Percentiles rank a stretch among this genome's conserved stretches.
phyloP scores from a whole-genome alignment of 2,113 vertebrate species.

The Recurvirostra avosetta region DNA sequence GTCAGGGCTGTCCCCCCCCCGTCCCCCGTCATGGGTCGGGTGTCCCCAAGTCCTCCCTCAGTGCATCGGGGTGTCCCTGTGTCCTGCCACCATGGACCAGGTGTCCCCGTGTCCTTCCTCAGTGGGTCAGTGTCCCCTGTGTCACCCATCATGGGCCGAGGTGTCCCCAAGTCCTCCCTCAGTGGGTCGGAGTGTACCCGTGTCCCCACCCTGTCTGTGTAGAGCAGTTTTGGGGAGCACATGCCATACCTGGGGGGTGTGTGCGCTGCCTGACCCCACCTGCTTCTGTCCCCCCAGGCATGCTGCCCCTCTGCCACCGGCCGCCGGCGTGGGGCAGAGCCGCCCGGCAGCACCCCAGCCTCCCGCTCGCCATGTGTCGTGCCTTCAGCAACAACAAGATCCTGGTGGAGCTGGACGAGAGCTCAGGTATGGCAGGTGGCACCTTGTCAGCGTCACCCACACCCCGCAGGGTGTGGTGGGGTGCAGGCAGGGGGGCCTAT shows the following conservation, averaged over 20 bases:
- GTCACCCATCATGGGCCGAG: background rate
- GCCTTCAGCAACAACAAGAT: conserved; percentile 68
- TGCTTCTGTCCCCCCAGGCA: background rate
- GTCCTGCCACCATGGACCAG: background rate
- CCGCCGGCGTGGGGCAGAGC: background rate
- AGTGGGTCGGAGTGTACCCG: background rate
- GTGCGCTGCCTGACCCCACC: background rate
- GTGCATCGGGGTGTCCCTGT: too few species aligned
- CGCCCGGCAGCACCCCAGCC: background rate
- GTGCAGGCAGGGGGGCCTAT: background rate
- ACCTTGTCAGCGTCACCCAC: too few species aligned
- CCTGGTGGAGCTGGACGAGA: conserved; percentile 79
- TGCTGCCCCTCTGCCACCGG: background rate
- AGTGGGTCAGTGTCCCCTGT: background rate
- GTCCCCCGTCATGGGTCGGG: too few species aligned
- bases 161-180: rapidly evolving
- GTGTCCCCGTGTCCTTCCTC: background rate
- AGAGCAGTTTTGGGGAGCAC: background rate
- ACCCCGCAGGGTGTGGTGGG: rapidly evolving
- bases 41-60: background rate
- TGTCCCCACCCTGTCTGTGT: background rate
- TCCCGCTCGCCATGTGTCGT: rapidly evolving
- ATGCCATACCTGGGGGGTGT: rapidly evolving
- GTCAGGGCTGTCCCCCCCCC: background rate
- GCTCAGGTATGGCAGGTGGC: conserved; percentile 56